Evolutionary conservation across 2,113 vertebrate genomes (phyloP), one percentile per base, ranked within the genome.

Genomic region (Larimichthys crocea): DNA sequence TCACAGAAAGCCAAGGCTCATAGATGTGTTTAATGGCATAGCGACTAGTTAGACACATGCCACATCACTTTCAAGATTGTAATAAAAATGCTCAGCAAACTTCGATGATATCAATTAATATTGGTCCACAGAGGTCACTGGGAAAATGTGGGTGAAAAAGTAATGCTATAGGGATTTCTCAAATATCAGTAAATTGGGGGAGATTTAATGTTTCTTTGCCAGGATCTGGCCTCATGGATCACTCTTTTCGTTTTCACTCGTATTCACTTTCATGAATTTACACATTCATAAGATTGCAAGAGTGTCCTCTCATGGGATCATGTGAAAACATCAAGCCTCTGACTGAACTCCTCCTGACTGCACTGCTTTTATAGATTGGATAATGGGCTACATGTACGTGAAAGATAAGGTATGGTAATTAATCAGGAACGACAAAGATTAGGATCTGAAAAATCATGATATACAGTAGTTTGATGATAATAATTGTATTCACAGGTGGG

Each of bases 401-500:
- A 1, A 69, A 49, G 29, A 79, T 55, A 24, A n/a, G 35, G 35
- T 35, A 26, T 50, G 3, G 44, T 48, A 42, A 72, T 52, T 59
- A 76, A 75, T 85, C 66, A 60, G 56, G 44, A 42, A 31, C 1
- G 5, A 55, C 46, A 56, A 56, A 49, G 22, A 46, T 79, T 73
- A 63, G 50, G 40, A 74, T 53, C 52, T 70, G 56, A 70, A 63
- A 42, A 56, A 26, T 3, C 10, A 31, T 72, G 61, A 57, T 46
- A 14, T 29, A 3, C 60, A 12, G 16, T 35, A 19, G 4, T 74
- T 49, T 74, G 10, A 77, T 71, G 15, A 55, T 79, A 4, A 50
- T 56, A 15, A 4, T 69, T 60, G 9, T 83, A 49, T 67, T 81
- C 49, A 70, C 94, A 99, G 98, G 87, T 99, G 98, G 98, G 96